Base-by-base conservation (phyloP, 1,140 invertebrate species). In the Ceratosolen fusciceps region DNA sequence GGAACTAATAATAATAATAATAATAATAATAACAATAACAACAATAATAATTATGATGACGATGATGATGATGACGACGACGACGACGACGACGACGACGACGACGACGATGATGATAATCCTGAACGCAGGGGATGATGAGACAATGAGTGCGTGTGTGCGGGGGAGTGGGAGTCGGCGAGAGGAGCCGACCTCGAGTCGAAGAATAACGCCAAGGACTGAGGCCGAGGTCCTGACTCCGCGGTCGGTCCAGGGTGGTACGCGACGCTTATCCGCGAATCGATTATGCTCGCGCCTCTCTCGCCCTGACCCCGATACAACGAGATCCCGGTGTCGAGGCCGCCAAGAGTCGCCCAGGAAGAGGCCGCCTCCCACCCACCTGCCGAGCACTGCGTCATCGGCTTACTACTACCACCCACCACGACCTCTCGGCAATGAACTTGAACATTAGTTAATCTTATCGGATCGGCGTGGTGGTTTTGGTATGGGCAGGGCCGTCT, bases 141-240 rank as follows among this genome's bases (percentile, higher is more conserved):
- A 43, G 39, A 43, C 39, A 43, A 43, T 43, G 49, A n/a, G n/a
- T n/a, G n/a, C n/a, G n/a, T n/a, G n/a, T n/a, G n/a, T n/a, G n/a
- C n/a, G n/a, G n/a, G 12, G 49, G 21, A 16, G 49, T 16, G 43
- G 16, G 43, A 47, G 8, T 9, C 43, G 16, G 16, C 21, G 49
- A 21, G 49, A 21, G 49, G 43, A 47, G 43, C n/a, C 49, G 49
- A 19, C 49, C 49, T 52, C 49, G 49, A 60, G 1, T 60, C 56
- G 56, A 29, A 60, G 8, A 60, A 60, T 60, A 24, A 24, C 56
- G n/a, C 56, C 56, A 60, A 60, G 56, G 56, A 60, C 56, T 60
- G 4, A 19, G 56, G 9, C 56, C 56, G n/a, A 60, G 49, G 49
- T 52, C 49, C 49, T 52, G 49, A 4, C 49, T 52, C 14, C 49